These are phyloP conservation scores for Bryconaethiops microstoma DNA, from an alignment of 2,797 vertebrate genomes.

Conservation along the genomic window DNA sequence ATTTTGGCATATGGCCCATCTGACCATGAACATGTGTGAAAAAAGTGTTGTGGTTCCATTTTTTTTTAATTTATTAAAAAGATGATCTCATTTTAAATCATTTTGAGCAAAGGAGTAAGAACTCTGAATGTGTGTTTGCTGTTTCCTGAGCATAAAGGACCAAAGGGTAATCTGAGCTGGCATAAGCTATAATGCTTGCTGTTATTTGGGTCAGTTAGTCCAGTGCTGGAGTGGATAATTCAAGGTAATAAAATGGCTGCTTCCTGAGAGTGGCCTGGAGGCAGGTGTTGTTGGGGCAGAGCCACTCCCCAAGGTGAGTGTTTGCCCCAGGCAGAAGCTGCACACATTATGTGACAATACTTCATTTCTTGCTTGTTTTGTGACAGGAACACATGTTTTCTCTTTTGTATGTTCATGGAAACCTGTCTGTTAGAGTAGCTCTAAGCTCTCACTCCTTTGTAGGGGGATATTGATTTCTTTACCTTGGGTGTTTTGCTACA, in stretches of 20 bases:
- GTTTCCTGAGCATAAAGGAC: slow-evolving; percentile 5
- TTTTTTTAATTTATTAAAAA: too few relatives aligned
- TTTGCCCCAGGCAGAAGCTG: neutral
- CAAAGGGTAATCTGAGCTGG: slow-evolving; percentile 21
- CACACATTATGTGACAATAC: slow-evolving; percentile 16
- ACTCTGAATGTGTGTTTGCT: neutral
- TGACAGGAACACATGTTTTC: slow-evolving; percentile 18
- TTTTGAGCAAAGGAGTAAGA: neutral
- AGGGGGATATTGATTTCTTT: slow-evolving; percentile 43
- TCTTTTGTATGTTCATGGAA: slow-evolving; percentile 3
- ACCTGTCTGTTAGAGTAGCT: slow-evolving; percentile 32
- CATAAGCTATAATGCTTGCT: slow-evolving; percentile 17
- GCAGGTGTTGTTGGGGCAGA: slow-evolving; percentile 2
- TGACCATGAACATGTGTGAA: too few relatives aligned
- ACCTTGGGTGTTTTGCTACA: slow-evolving; percentile 25
- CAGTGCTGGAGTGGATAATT: slow-evolving; percentile 5
- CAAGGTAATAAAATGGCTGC: neutral
- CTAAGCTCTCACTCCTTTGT: slow-evolving; percentile 37
- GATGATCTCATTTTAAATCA: neutral
- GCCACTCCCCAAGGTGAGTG: slow-evolving; percentile 13
- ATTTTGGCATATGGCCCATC: neutral
- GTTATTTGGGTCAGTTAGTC: slow-evolving; percentile 31
- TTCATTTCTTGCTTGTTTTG: slow-evolving; percentile 25
- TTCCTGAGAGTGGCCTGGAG: neutral
- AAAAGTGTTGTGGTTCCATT: too few relatives aligned